Conservation (phyloP, 2,113 vertebrate genomes). For the Ailurus styani region DNA sequence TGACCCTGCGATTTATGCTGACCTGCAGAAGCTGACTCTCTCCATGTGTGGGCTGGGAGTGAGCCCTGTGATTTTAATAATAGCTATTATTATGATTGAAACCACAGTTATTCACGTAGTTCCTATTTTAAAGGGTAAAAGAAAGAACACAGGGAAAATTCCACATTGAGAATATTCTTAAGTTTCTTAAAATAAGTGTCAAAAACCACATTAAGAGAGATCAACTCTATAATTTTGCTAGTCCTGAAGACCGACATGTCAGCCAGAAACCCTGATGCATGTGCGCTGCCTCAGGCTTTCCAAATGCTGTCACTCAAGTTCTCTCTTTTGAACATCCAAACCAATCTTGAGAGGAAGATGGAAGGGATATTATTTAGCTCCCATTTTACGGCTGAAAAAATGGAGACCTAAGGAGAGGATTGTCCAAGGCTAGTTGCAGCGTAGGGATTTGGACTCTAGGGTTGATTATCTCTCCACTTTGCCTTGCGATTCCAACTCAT, state of each 20-base stretch:
- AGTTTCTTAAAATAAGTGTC: background rate
- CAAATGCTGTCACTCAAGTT: background rate
- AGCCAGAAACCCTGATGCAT: background rate
- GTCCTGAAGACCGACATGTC: background rate
- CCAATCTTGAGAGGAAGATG: background rate
- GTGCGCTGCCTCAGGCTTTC: background rate
- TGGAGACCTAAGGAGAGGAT: background rate
- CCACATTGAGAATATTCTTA: background rate
- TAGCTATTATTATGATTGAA: background rate
- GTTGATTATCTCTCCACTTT: background rate
- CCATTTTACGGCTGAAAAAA: background rate
- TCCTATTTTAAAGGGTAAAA: background rate
- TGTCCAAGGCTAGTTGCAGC: background rate
- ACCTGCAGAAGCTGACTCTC: background rate
- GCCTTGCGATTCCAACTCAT: background rate
- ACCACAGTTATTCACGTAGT: background rate
- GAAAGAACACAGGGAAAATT: background rate
- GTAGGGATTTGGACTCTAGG: background rate
- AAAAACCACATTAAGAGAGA: background rate
- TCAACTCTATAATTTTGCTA: background rate
- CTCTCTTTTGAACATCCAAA: background rate
- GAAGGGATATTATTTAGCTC: background rate
- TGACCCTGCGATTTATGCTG: background rate
- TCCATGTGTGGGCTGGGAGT: background rate
- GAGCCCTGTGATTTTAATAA: background rate